Base-by-base conservation (phyloP, 2,113 vertebrate genomes). In the Podocnemis expansa region DNA sequence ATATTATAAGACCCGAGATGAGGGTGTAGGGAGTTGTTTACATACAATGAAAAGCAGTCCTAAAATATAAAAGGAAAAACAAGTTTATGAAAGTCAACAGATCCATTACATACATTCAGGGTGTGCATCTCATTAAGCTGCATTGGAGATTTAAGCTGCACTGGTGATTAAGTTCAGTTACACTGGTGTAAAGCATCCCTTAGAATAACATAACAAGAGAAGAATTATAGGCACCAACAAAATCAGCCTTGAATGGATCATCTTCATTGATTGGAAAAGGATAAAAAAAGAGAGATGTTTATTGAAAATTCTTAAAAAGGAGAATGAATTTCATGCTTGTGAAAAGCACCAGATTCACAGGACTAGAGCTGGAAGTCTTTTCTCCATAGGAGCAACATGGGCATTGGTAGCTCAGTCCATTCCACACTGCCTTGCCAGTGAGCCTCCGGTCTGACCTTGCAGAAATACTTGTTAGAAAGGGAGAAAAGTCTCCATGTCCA, bases 241-340 rank as follows among this genome's bases (percentile, higher is more conserved):
- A 95, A 92, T 6, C 75, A 22, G 49, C 55, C 87, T 89, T 55
- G 90, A 96, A 91, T 89, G 83, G 96, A 93, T 27, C 54, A 93
- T 97, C 94, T 96, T 93, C 92, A 91, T 75, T 45, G 88, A 93
- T 73, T 8, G 90, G 82, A 93, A 93, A 89, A 94, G 27, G 56
- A 51, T 1, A 82, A 92, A 92, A 38, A 80, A 89, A 93, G 73
- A 34, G 41, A 45, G 91, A 89, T 76, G 5, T 2, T 81, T 52
- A 29, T 14, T 73, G 0, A 47, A 89, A 51, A 14, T 47, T 47
- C 10, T 13, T 13, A 60, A 43, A 5, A 67, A 51, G 41, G 8
- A 55, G 24, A 47, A 52, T 45, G 34, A 76, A 56, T 47, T 17
- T 43, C 34, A 75, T 34, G 43, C 51, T 54, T 29, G 29, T 34